Evolutionary conservation across 2,888 invertebrate genomes (phyloP).

Genomic region (Iselma pallidipennis): DNA sequence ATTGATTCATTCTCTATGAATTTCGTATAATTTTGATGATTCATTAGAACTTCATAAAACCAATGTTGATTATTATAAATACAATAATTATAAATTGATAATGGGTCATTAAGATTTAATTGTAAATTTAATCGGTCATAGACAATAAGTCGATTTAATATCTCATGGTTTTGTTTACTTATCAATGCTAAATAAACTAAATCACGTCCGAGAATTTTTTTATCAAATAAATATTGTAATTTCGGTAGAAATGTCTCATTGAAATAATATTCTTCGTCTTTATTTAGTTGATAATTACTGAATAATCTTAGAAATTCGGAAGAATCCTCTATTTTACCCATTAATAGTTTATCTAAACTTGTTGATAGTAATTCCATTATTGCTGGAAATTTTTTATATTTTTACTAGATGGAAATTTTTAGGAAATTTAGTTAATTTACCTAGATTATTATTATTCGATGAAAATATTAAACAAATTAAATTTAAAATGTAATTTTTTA

Average conservation of each 20-base stretch:
- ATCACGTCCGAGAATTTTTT: conserved; percentile 37
- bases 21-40: conserved; percentile 27
- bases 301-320: conserved; percentile 2
- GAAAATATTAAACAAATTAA: background rate
- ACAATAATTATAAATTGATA: conserved; percentile 46
- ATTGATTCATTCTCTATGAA: conserved; percentile 28
- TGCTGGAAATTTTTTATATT: background rate
- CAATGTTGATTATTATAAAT: conserved; percentile 48
- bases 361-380: background rate
- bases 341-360: background rate
- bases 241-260: conserved; percentile 36
- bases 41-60: conserved; percentile 45
- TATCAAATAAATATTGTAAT: conserved; percentile 37
- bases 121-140: conserved; percentile 39
- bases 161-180: conserved; percentile 36
- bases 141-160: conserved; percentile 36
- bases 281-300: background rate
- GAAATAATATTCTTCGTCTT: conserved; percentile 29
- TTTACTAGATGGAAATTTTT: no score
- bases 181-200: conserved; percentile 42
- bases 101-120: conserved; percentile 41
- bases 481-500: background rate
- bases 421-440: background rate
- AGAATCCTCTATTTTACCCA: background rate
- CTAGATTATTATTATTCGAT: background rate